Conservation (phyloP, 1,140 invertebrate species). For the Neodiprion lecontei region DNA sequence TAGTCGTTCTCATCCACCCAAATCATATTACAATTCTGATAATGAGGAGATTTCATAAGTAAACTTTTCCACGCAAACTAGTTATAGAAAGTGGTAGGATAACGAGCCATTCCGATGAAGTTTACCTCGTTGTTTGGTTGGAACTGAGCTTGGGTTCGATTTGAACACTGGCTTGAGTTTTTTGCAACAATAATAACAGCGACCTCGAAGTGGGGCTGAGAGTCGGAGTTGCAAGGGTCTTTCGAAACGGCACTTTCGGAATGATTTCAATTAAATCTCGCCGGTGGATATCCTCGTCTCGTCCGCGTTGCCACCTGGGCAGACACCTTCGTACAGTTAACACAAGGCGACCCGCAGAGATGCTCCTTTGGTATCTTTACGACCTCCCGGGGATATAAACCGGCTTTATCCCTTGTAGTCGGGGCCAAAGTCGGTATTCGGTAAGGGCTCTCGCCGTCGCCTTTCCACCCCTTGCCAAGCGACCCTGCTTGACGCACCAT, state of each 20-base stretch:
- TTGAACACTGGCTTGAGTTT: too few relatives aligned
- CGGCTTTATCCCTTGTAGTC: conserved; percentile 41
- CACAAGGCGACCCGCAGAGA: background rate
- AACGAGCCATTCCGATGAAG: too few relatives aligned
- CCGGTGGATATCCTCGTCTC: too few relatives aligned
- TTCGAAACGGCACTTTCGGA: too few relatives aligned
- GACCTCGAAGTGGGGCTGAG: too few relatives aligned
- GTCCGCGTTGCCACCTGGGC: background rate
- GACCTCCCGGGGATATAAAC: conserved; percentile 40
- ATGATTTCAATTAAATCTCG: background rate
- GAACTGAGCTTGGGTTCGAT: too few relatives aligned
- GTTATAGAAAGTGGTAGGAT: too few relatives aligned
- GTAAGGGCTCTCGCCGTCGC: background rate
- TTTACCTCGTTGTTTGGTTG: too few relatives aligned
- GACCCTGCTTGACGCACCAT: background rate
- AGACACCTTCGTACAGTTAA: background rate
- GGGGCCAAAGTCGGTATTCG: conserved; percentile 21
- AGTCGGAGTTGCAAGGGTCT: too few relatives aligned
- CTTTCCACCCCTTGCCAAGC: background rate
- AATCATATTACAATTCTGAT: too few relatives aligned
- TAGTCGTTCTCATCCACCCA: too few relatives aligned
- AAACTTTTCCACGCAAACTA: background rate
- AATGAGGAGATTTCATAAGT: background rate
- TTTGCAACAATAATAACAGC: too few relatives aligned
- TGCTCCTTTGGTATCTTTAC: conserved; percentile 37